phyloP scores from a whole-genome alignment of 2,888 invertebrate species.

The Mimas tiliae region DNA sequence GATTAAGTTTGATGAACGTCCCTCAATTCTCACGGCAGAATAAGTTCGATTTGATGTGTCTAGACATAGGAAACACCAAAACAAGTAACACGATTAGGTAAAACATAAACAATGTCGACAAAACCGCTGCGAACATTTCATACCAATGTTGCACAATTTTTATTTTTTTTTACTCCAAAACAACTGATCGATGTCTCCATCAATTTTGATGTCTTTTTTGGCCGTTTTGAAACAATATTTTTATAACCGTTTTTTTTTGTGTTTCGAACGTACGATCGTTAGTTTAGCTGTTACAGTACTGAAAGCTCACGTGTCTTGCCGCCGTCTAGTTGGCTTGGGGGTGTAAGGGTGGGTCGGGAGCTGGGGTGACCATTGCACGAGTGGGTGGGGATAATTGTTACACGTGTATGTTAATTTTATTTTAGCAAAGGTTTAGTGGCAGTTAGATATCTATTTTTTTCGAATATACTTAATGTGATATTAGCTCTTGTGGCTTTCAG shows the following conservation, averaged over 20 bases:
- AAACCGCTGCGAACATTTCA: slow-evolving; percentile 58
- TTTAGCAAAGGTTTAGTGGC: neutral
- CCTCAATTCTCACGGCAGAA: slow-evolving; percentile 29
- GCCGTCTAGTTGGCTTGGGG: slow-evolving; percentile 33
- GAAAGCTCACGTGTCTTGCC: slow-evolving; percentile 38
- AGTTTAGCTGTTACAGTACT: slow-evolving; percentile 50
- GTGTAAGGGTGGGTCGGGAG: slow-evolving; percentile 30
- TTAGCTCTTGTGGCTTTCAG: no score
- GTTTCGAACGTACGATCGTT: slow-evolving; percentile 42
- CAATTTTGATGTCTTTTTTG: neutral
- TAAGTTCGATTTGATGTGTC: slow-evolving; percentile 56
- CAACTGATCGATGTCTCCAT: no score
- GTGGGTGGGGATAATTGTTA: slow-evolving; percentile 23
- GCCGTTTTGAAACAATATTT: neutral
- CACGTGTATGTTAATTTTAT: slow-evolving; percentile 13
- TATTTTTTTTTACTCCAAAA: slow-evolving; percentile 7
- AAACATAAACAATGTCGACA: slow-evolving; percentile 69
- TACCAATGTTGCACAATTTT: neutral
- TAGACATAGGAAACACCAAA: slow-evolving; percentile 72
- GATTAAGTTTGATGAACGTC: no score
- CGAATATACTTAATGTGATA: no score
- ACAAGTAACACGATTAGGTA: slow-evolving; percentile 71
- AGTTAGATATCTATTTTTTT: neutral
- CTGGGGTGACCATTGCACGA: slow-evolving; percentile 29
- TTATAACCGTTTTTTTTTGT: neutral